Percentiles rank a stretch among this genome's conserved stretches.
phyloP scores from a whole-genome alignment of 2,113 vertebrate species.

The Misgurnus anguillicaudatus region DNA sequence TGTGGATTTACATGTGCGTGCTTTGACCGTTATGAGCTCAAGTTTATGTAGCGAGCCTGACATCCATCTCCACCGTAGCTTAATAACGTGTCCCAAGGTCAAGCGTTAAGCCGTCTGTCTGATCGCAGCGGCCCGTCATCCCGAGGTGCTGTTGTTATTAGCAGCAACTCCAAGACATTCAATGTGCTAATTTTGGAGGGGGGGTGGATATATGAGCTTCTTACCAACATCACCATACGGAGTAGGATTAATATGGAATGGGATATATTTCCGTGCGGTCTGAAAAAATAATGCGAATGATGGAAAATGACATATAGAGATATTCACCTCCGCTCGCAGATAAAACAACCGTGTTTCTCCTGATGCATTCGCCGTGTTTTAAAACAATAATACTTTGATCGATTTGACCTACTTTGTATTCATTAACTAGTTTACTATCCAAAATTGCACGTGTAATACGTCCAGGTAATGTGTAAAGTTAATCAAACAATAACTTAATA shows the following conservation, averaged over 20 bases:
- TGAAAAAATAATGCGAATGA: conserved; percentile 59
- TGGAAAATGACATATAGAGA: conserved; percentile 52
- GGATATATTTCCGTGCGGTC: conserved; percentile 63
- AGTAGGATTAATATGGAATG: conserved; percentile 68
- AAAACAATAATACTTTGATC: conserved; percentile 44
- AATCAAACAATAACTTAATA: conserved; percentile 12
- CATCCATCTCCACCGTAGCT: conserved; percentile 33
- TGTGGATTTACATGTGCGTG: conserved; percentile 13
- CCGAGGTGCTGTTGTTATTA: conserved; percentile 46
- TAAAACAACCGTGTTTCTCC: conserved; percentile 26
- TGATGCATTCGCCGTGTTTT: conserved; percentile 26
- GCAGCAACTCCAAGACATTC: conserved; percentile 54
- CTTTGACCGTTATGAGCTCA: conserved; percentile 19
- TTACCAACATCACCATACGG: conserved; percentile 56
- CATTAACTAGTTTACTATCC: conserved; percentile 41
- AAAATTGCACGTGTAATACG: conserved; percentile 27
- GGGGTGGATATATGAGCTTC: conserved; percentile 61
- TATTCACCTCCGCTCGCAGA: conserved; percentile 45
- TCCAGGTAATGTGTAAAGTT: neutral
- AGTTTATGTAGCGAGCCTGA: conserved; percentile 30
- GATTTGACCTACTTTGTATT: conserved; percentile 40
- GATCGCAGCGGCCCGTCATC: conserved; percentile 39
- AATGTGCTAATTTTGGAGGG: conserved; percentile 57
- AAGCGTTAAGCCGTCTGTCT: conserved; percentile 45
- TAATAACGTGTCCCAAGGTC: conserved; percentile 49